phyloP scores from a whole-genome alignment of 1,140 invertebrate genomes.

The Sitophilus oryzae region DNA sequence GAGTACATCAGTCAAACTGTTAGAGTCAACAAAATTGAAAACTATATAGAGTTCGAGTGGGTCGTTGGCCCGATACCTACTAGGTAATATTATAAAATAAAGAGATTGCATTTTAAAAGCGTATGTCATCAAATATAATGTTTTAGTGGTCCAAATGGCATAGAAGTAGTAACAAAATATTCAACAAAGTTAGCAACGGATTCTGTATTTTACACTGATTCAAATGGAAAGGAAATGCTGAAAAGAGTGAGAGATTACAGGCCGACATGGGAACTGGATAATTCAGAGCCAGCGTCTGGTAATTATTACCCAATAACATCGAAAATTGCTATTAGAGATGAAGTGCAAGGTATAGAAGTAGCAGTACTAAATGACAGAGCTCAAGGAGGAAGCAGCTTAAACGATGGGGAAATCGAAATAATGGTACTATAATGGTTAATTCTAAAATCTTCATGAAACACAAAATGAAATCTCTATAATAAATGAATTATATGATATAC shows the following conservation, averaged over 20 bases:
- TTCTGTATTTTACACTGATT: slow-evolving; percentile 83
- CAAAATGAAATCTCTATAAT: too few species aligned
- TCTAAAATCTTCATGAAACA: too few species aligned
- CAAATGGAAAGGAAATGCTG: slow-evolving; percentile 70
- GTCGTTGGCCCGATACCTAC: slow-evolving; percentile 90
- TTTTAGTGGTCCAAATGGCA: slow-evolving; percentile 51
- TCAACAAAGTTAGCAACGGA: slow-evolving; percentile 57
- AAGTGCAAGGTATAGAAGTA: slow-evolving; percentile 47
- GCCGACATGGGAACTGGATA: slow-evolving; percentile 61
- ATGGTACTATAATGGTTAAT: slow-evolving; percentile 65
- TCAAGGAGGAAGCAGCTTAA: slow-evolving; percentile 76
- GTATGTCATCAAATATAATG: neutral
- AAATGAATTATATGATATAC: too few species aligned
- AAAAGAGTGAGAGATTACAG: slow-evolving; percentile 60
- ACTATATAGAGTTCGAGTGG: slow-evolving; percentile 83
- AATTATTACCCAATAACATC: slow-evolving; percentile 94
- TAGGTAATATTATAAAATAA: too few species aligned
- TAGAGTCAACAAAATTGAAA: slow-evolving; percentile 58
- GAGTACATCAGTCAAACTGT: slow-evolving; percentile 79
- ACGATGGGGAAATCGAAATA: slow-evolving; percentile 67
- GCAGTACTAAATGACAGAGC: slow-evolving; percentile 76
- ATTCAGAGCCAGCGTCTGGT: slow-evolving; percentile 66
- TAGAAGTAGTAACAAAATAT: slow-evolving; percentile 75
- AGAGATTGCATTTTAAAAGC: neutral
- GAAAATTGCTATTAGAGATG: slow-evolving; percentile 64